Conservation (phyloP, 2,797 vertebrate genomes). For the Acrossocheilus wenchowensis region DNA sequence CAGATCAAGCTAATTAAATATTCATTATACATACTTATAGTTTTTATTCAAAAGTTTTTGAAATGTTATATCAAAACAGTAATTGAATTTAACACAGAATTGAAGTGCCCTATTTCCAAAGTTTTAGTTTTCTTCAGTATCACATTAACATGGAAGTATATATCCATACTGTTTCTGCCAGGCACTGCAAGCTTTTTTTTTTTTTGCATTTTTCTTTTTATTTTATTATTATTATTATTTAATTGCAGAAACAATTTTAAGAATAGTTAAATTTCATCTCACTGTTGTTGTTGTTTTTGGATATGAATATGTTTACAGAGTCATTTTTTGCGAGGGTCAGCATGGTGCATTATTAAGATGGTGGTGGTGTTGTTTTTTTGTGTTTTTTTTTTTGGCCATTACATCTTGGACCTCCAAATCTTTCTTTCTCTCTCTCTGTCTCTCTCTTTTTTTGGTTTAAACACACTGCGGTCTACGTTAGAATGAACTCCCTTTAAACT, state of each 20-base stretch:
- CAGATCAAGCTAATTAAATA: neutral
- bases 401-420: constrained; percentile 25
- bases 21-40: neutral
- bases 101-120: neutral
- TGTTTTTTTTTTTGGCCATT: neutral
- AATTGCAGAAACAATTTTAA: neutral
- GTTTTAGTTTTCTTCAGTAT: neutral
- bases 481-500: constrained; percentile 20
- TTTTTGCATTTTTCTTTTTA: neutral
- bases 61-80: neutral
- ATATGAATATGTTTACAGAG: constrained; percentile 14
- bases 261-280: neutral
- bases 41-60: neutral
- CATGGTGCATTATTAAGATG: constrained; percentile 20
- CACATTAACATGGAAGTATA: neutral
- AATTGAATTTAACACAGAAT: neutral
- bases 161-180: neutral
- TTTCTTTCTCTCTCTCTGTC: neutral
- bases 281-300: neutral
- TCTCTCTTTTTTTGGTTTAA: neutral
- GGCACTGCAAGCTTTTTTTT: neutral
- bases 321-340: neutral
- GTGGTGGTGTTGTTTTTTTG: neutral
- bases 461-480: neutral
- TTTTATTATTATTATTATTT: too few species aligned